phyloP scores from a whole-genome alignment of 2,113 vertebrate genomes.

The Podilymbus podiceps region DNA sequence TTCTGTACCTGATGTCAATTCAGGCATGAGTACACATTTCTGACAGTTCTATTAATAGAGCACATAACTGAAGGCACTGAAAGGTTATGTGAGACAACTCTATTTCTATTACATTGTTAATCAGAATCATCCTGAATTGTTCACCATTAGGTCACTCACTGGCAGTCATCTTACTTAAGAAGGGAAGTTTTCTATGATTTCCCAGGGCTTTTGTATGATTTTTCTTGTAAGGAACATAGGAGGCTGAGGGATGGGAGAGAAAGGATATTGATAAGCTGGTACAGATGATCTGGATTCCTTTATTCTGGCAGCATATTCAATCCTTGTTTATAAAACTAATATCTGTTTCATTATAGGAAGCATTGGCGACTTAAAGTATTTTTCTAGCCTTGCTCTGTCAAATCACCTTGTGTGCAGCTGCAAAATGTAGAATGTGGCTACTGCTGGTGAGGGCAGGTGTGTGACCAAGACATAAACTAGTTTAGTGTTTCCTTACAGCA shows the following conservation, averaged over 20 bases:
- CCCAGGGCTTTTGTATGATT: not conserved
- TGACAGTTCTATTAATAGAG: conserved; percentile 71
- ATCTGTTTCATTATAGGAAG: not conserved
- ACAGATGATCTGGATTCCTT: not conserved
- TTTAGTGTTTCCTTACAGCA: not conserved
- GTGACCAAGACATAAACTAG: not conserved
- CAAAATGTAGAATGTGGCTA: not conserved
- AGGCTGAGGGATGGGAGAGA: not conserved
- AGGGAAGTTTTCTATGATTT: not conserved
- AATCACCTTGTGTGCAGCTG: not conserved
- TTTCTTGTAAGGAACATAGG: not conserved
- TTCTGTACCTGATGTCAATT: conserved; percentile 53
- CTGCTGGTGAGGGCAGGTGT: not conserved
- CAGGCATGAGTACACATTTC: conserved; percentile 34
- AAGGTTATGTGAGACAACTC: conserved; percentile 40
- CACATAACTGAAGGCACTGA: conserved; percentile 39
- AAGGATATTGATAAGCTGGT: not conserved
- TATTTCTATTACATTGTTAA: conserved; percentile 27
- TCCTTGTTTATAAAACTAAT: not conserved
- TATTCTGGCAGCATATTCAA: not conserved
- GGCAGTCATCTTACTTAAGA: not conserved
- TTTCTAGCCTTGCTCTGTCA: not conserved
- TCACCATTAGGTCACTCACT: not conserved
- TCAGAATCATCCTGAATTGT: not conserved
- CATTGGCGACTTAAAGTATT: not conserved